Evolutionary conservation across 2,797 vertebrate species (phyloP).

Genomic region (Labroides dimidiatus): DNA sequence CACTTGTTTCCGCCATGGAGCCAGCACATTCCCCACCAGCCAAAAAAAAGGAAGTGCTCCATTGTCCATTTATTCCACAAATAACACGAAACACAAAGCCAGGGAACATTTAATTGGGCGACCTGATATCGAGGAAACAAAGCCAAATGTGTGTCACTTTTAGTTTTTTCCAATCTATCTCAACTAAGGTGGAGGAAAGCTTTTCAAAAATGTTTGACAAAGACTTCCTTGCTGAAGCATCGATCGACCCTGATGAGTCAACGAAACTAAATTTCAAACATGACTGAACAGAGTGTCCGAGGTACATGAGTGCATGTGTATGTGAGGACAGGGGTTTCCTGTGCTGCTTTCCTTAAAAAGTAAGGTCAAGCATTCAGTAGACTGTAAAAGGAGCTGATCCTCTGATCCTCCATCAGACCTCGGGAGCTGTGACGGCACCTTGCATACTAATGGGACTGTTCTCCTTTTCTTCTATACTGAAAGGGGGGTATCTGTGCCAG

Average conservation of each 20-base stretch:
- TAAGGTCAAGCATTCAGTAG: slow-evolving; percentile 63
- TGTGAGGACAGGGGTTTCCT: slow-evolving; percentile 9
- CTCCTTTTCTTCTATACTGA: slow-evolving; percentile 49
- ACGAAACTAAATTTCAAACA: slow-evolving; percentile 59
- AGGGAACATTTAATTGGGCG: slow-evolving; percentile 62
- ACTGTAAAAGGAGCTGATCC: slow-evolving; percentile 78
- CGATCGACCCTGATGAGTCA: slow-evolving; percentile 52
- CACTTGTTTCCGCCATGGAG: slow-evolving; percentile 63
- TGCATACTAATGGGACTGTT: slow-evolving; percentile 77
- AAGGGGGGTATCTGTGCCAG: slow-evolving; percentile 53
- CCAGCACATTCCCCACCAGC: slow-evolving; percentile 72
- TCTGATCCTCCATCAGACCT: slow-evolving; percentile 74
- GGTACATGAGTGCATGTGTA: slow-evolving; percentile 18
- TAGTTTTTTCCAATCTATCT: slow-evolving; percentile 26
- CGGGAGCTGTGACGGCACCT: slow-evolving; percentile 75
- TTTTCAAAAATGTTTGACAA: slow-evolving; percentile 14
- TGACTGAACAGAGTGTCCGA: slow-evolving; percentile 44
- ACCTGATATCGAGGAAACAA: slow-evolving; percentile 49
- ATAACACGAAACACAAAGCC: slow-evolving; percentile 76
- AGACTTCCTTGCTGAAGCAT: slow-evolving; percentile 33
- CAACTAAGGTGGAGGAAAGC: neutral
- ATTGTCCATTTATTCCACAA: slow-evolving; percentile 80
- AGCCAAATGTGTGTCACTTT: slow-evolving; percentile 24
- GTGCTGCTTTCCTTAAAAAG: slow-evolving; percentile 67
- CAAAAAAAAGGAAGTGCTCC: slow-evolving; percentile 78